Conservation (phyloP, 2,113 vertebrate genomes). For the Dissostichus mawsoni region DNA sequence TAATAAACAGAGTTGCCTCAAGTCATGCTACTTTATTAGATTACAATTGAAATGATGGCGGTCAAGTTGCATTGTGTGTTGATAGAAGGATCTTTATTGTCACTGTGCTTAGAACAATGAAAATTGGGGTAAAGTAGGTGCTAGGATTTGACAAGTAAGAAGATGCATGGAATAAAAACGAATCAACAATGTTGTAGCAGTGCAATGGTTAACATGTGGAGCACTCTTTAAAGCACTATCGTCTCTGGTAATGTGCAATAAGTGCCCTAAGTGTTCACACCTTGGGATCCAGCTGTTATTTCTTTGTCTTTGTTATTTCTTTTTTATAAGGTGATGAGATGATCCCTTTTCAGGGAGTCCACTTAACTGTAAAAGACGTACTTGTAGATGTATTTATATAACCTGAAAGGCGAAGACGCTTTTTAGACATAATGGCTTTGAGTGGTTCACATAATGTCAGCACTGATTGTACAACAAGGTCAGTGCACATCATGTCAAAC, state of each 20-base stretch:
- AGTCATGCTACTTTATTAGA: too few species aligned
- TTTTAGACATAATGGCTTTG: slow-evolving; percentile 1
- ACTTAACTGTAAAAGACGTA: background rate
- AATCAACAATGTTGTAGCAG: background rate
- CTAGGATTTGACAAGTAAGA: background rate
- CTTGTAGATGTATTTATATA: background rate
- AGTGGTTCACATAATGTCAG: slow-evolving; percentile 12
- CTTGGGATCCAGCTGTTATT: background rate
- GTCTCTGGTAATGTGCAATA: background rate
- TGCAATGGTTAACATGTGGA: background rate
- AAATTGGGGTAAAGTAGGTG: background rate
- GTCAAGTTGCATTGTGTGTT: background rate
- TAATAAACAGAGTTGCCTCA: too few species aligned
- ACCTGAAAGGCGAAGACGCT: background rate
- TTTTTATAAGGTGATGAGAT: background rate
- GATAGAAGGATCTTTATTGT: too few species aligned
- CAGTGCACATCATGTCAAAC: background rate
- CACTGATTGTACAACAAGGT: slow-evolving; percentile 1
- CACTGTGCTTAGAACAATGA: too few species aligned
- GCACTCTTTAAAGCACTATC: background rate
- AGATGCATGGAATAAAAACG: background rate
- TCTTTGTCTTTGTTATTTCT: background rate
- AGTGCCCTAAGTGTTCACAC: background rate
- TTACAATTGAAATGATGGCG: too few species aligned
- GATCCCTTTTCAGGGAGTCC: background rate